Evolutionary conservation across 2,113 vertebrate genomes (phyloP).

Genomic region (Hydrolagus affinis): DNA sequence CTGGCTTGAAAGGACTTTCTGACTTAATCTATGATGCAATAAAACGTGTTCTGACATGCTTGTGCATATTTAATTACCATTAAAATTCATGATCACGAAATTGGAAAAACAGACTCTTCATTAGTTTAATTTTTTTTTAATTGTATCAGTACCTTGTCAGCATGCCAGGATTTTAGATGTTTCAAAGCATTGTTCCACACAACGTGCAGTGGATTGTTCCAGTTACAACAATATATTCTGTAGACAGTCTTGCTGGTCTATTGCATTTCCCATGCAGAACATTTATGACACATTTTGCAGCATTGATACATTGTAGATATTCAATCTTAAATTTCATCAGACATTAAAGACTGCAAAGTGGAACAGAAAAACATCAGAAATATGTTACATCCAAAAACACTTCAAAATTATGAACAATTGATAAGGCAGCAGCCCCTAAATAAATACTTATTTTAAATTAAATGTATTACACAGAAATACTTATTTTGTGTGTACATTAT

Average conservation of each 20-base stretch:
- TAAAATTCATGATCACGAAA: neutral
- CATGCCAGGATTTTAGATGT: constrained; percentile 1
- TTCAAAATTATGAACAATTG: constrained; percentile 15
- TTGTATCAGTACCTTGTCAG: neutral
- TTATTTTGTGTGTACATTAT: neutral
- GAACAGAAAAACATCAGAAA: neutral
- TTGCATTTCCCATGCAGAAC: neutral
- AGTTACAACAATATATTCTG: neutral
- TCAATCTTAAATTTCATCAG: neutral
- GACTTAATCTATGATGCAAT: neutral
- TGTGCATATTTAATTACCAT: neutral
- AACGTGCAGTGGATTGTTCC: constrained; percentile 4
- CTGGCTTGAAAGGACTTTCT: no score
- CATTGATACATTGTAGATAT: neutral
- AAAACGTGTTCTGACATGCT: neutral
- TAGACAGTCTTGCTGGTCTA: neutral
- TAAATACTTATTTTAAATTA: constrained; percentile 9
- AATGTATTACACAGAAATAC: neutral
- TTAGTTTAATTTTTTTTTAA: neutral
- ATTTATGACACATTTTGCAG: constrained; percentile 5
- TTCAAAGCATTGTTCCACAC: neutral
- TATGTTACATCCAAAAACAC: neutral
- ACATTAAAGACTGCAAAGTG: neutral
- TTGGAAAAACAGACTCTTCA: neutral
- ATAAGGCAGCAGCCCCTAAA: neutral